These are phyloP conservation scores for Hirundichthys speculiger DNA, from an alignment of 2,113 vertebrate species.

Conservation along the genomic window DNA sequence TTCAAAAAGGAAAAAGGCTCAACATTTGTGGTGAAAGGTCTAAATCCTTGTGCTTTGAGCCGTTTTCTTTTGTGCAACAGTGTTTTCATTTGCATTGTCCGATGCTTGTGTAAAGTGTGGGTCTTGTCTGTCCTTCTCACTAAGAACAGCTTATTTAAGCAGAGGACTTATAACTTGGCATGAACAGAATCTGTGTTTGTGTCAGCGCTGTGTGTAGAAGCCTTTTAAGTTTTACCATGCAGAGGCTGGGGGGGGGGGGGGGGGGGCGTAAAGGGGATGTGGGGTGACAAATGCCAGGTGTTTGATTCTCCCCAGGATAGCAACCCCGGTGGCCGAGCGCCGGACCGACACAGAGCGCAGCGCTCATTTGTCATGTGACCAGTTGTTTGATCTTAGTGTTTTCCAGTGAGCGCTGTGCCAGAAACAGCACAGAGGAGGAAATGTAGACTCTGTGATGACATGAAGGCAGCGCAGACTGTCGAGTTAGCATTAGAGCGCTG, in stretches of 20 bases:
- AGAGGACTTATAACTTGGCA: slow-evolving; percentile 32
- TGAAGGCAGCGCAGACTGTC: slow-evolving; percentile 32
- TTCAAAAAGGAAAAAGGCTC: slow-evolving; percentile 69
- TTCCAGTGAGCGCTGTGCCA: slow-evolving; percentile 17
- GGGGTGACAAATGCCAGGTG: slow-evolving; percentile 78
- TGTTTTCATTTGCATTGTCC: slow-evolving; percentile 46
- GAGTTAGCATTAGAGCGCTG: too few species aligned
- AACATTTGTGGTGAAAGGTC: slow-evolving; percentile 70
- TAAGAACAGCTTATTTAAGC: slow-evolving; percentile 36
- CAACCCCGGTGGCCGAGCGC: slow-evolving; percentile 60
- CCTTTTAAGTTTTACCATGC: slow-evolving; percentile 36
- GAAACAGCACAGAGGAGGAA: slow-evolving; percentile 44
- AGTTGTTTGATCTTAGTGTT: slow-evolving; percentile 61
- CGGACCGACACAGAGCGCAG: slow-evolving; percentile 21
- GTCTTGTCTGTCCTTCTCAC: slow-evolving; percentile 23
- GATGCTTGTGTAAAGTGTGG: slow-evolving; percentile 29
- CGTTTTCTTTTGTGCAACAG: slow-evolving; percentile 32
- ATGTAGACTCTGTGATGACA: slow-evolving; percentile 50
- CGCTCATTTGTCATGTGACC: slow-evolving; percentile 61
- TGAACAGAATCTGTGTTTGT: slow-evolving; percentile 38
- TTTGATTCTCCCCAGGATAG: slow-evolving; percentile 59
- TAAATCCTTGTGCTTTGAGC: slow-evolving; percentile 28
- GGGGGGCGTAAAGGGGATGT: slow-evolving; percentile 54
- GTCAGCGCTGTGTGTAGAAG: slow-evolving; percentile 32
- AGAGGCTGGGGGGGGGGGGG: slow-evolving; percentile 3